phyloP scores from a whole-genome alignment of 1,140 invertebrate genomes.

The Zaprionus ornatus region DNA sequence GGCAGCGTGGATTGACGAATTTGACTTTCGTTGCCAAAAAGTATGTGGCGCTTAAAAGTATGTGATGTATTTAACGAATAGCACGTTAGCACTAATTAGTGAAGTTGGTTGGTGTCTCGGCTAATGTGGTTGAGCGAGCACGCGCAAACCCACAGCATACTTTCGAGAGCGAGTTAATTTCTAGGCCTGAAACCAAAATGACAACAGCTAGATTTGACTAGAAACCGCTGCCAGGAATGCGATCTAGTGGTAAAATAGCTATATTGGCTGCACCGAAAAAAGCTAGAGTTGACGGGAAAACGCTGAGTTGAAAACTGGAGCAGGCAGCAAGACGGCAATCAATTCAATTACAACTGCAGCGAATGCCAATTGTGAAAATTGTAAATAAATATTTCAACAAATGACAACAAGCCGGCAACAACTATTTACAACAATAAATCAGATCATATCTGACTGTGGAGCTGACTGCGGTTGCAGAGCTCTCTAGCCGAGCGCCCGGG shows the following conservation, averaged over 20 bases:
- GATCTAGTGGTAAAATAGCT: too few relatives aligned
- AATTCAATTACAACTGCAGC: constrained; percentile 55
- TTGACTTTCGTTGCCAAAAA: too few relatives aligned
- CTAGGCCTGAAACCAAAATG: not conserved
- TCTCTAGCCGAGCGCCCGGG: constrained; percentile 16
- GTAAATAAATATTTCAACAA: constrained; percentile 81
- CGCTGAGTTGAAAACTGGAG: not conserved
- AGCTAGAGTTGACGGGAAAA: too few relatives aligned
- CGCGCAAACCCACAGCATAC: constrained; percentile 22
- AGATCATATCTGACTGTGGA: constrained; percentile 69
- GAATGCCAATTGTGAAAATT: constrained; percentile 80
- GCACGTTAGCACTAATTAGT: constrained; percentile 41
- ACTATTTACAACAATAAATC: constrained; percentile 68
- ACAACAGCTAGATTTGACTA: too few relatives aligned
- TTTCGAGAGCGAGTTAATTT: constrained; percentile 1
- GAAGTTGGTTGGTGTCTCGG: constrained; percentile 20
- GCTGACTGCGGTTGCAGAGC: constrained; percentile 52
- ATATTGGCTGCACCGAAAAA: too few relatives aligned
- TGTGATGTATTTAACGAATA: too few relatives aligned
- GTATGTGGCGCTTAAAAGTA: too few relatives aligned
- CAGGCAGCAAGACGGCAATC: constrained; percentile 32
- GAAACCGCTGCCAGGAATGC: too few relatives aligned
- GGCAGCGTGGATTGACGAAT: too few relatives aligned
- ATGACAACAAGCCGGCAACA: constrained; percentile 66
- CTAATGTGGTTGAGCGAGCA: constrained; percentile 6